phyloP scores from a whole-genome alignment of 2,888 invertebrate genomes.

The Pseudococcus longispinus region DNA sequence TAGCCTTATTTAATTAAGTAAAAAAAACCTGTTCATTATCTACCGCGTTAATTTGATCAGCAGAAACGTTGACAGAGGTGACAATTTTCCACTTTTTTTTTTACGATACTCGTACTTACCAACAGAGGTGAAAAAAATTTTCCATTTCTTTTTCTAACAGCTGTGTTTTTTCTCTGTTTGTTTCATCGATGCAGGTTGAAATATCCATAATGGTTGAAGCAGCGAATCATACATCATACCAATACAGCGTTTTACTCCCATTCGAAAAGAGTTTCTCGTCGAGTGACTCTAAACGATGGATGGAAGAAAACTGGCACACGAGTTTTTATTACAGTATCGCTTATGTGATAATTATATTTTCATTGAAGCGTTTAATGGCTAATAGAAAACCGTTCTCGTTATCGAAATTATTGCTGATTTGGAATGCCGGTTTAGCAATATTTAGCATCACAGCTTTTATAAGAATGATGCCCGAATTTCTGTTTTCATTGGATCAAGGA shows the following conservation, averaged over 20 bases:
- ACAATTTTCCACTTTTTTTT: slow-evolving; percentile 1
- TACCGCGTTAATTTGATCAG: neutral
- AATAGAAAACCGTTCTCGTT: slow-evolving; percentile 88
- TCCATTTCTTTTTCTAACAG: neutral
- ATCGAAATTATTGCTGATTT: slow-evolving; percentile 82
- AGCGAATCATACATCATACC: slow-evolving; percentile 64
- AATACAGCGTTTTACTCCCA: slow-evolving; percentile 92
- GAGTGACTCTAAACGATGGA: slow-evolving; percentile 87
- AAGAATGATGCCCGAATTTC: slow-evolving; percentile 90
- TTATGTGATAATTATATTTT: slow-evolving; percentile 94
- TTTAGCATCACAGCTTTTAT: slow-evolving; percentile 95
- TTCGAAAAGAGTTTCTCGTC: slow-evolving; percentile 95
- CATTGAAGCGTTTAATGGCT: slow-evolving; percentile 93
- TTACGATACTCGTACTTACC: neutral
- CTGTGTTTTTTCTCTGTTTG: neutral
- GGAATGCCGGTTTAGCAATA: slow-evolving; percentile 90
- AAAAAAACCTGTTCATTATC: neutral
- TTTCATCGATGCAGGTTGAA: neutral
- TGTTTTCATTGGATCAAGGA: slow-evolving; percentile 89
- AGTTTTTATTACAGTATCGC: slow-evolving; percentile 87
- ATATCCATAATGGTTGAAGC: slow-evolving; percentile 4
- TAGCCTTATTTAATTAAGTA: neutral
- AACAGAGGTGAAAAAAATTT: neutral
- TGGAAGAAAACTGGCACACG: slow-evolving; percentile 94
- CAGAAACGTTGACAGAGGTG: neutral